phyloP scores from a whole-genome alignment of 2,888 invertebrate genomes.

The Troglohyphantes excavatus region DNA sequence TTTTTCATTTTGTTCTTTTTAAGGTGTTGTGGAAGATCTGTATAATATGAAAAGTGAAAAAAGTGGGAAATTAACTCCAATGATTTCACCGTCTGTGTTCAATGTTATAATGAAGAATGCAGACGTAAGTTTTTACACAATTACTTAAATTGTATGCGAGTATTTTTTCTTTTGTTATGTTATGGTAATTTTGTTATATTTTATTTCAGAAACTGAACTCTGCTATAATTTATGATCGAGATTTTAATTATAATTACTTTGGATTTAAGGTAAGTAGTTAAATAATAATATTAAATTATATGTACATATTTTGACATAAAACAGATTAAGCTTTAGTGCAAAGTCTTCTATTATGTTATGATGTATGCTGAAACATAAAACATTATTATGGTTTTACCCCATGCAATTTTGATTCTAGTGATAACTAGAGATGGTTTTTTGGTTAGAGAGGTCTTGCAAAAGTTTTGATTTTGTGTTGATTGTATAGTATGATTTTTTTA shows the following conservation, averaged over 20 bases:
- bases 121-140: constrained; percentile 84
- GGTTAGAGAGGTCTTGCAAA: no score
- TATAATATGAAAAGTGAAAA: constrained; percentile 89
- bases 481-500: no score
- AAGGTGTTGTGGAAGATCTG: constrained; percentile 95
- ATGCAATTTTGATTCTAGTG: no score
- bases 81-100: constrained; percentile 93
- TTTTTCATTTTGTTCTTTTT: constrained; percentile 80
- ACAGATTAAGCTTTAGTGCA: no score
- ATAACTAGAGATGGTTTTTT: no score
- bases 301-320: no score
- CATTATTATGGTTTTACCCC: no score
- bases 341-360: no score
- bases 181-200: neutral
- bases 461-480: no score
- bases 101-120: constrained; percentile 92
- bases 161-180: neutral
- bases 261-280: constrained; percentile 90
- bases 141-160: neutral
- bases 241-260: constrained; percentile 98
- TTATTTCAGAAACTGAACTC: constrained; percentile 88
- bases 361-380: no score
- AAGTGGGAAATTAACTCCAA: constrained; percentile 88
- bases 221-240: constrained; percentile 97
- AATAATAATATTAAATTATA: no score